A percentile compares a stretch with the other conserved stretches of the same genome.
phyloP scores from a whole-genome alignment of 2,888 invertebrate species.

The Macrophya annulata region DNA sequence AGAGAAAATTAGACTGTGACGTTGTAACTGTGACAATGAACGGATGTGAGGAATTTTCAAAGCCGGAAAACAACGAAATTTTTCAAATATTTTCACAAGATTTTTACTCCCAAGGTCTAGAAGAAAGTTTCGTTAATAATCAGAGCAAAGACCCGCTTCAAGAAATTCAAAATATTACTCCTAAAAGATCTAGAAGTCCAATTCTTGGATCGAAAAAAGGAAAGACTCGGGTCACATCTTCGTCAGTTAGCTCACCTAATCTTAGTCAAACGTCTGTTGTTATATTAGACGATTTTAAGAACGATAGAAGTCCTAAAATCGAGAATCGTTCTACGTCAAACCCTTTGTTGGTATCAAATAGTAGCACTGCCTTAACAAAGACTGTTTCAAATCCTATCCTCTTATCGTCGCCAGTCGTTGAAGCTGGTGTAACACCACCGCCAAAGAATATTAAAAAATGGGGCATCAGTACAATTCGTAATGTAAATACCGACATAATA shows the following conservation, averaged over 20 bases:
- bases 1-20: neutral
- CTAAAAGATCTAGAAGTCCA: conserved; percentile 24
- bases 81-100: conserved; percentile 45
- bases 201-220: conserved; percentile 36
- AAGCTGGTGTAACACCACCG: neutral
- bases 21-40: neutral
- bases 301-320: neutral
- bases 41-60: neutral
- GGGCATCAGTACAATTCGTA: conserved; percentile 23
- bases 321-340: neutral
- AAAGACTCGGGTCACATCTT: neutral
- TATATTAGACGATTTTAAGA: conserved; percentile 10
- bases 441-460: conserved; percentile 20
- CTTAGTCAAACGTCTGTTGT: conserved; percentile 25
- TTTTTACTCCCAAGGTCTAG: conserved; percentile 36
- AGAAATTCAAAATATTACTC: conserved; percentile 24
- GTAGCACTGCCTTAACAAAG: neutral
- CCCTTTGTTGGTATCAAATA: neutral
- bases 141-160: neutral
- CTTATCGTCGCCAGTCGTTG: neutral
- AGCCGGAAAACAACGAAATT: neutral
- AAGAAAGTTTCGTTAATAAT: conserved; percentile 35
- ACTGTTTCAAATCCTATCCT: neutral
- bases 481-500: conserved; percentile 34
- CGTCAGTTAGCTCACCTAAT: neutral